Evolutionary conservation across 1,140 invertebrate species (phyloP), one percentile per base, ranked within the genome.

Genomic region (Drosophila burlai): DNA sequence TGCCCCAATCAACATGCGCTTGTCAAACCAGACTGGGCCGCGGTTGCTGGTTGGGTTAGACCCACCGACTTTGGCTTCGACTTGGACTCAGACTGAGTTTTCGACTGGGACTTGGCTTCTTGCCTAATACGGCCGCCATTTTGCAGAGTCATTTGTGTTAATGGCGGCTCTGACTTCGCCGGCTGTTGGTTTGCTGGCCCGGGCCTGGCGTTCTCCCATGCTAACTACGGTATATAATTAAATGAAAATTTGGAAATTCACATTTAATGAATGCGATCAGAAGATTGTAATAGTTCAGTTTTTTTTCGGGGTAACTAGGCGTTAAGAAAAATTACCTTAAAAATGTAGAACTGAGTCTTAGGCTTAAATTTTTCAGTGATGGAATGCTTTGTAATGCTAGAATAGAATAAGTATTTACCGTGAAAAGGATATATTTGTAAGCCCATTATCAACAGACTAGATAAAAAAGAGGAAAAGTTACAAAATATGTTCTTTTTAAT

Each of bases 71-170:
- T 61, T 26, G 71, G 54, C 43, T 65, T 34, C 49, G 43, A 63
- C 58, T 52, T 34, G 66, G 46, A 5, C 16, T 13, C 15, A 26
- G 11, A 52, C 29, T 16, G 60, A 29, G 47, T 34, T 29, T 64
- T 47, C 16, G 31, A 50, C 46, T 49, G 13, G 63, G 40, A 40
- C 45, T 57, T 72, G 52, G 42, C 72, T 83, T 90, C 84, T 90
- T 85, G 81, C 81, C 85, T 84, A 84, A 89, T 85, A 83, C 61
- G 76, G 68, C 58, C 89, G 89, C 89, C 89, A 91, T 91, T 91
- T 91, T 91, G 89, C 89, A 84, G 66, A 71, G 89, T 91, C 89
- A 91, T 91, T 91, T 91, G 76, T 63, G 75, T 89, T 91, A 91
- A 91, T 91, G 87, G 87, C 89, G 89, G 84, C 83, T 52, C 65